These are phyloP conservation scores for Labroides dimidiatus DNA, from an alignment of 2,797 vertebrate species.

Conservation along the genomic window DNA sequence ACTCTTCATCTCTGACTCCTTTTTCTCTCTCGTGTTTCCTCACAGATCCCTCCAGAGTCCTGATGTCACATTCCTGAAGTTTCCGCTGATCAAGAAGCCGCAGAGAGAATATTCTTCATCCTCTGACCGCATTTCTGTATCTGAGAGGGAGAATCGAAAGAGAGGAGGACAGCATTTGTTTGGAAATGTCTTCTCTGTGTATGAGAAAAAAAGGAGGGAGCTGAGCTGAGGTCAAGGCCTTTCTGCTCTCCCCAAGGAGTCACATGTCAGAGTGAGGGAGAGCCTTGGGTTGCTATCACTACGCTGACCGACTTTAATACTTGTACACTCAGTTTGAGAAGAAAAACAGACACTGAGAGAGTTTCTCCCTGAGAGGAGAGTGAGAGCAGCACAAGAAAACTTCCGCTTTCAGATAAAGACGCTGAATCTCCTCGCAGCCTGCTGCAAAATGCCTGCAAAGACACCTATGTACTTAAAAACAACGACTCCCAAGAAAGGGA, in stretches of 20 bases:
- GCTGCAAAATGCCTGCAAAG: slow-evolving; percentile 86
- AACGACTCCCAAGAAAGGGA: slow-evolving; percentile 84
- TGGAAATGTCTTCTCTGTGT: slow-evolving; percentile 50
- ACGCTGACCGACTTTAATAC: slow-evolving; percentile 40
- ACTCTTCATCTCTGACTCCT: slow-evolving; percentile 27
- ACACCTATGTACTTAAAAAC: slow-evolving; percentile 89
- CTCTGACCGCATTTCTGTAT: no score
- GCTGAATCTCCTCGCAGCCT: slow-evolving; percentile 9
- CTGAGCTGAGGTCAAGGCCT: slow-evolving; percentile 68
- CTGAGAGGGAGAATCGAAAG: no score
- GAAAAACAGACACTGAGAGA: slow-evolving; percentile 37
- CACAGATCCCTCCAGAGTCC: slow-evolving; percentile 64
- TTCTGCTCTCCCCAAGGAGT: slow-evolving; percentile 33
- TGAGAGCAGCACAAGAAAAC: neutral
- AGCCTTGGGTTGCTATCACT: slow-evolving; percentile 5
- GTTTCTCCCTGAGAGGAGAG: slow-evolving; percentile 13
- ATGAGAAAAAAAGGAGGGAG: slow-evolving; percentile 41
- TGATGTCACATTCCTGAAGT: slow-evolving; percentile 67
- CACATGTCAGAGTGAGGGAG: slow-evolving; percentile 64
- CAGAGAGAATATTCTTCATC: slow-evolving; percentile 37
- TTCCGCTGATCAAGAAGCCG: slow-evolving; percentile 28
- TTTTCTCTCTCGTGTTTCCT: slow-evolving; percentile 43
- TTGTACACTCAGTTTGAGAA: no score
- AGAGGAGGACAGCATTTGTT: slow-evolving; percentile 17
- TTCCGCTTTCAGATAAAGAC: neutral